phyloP scores from a whole-genome alignment of 2,888 invertebrate species.

The Euclidia mi region DNA sequence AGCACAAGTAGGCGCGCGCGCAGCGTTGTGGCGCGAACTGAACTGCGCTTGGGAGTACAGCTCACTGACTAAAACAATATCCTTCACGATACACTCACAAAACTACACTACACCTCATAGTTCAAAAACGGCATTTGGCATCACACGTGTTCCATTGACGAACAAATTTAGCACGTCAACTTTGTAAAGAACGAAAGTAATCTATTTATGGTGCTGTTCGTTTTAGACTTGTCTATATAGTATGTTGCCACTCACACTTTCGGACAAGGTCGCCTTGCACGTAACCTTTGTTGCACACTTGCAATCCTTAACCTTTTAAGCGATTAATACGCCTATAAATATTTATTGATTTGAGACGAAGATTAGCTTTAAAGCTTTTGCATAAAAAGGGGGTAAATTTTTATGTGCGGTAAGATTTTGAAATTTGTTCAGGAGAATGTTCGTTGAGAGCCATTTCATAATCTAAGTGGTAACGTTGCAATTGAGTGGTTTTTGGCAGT shows the following conservation, averaged over 20 bases:
- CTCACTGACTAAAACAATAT: conserved; percentile 30
- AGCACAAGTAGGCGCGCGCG: conserved; percentile 45
- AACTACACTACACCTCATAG: conserved; percentile 18
- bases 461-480: too few species aligned
- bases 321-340: conserved; percentile 26
- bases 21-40: conserved; percentile 35
- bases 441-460: too few species aligned
- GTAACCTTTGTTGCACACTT: conserved; percentile 31
- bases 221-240: too few species aligned
- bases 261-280: conserved; percentile 10
- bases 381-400: too few species aligned
- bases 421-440: too few species aligned
- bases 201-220: conserved; percentile 23
- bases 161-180: conserved; percentile 44
- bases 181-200: conserved; percentile 35
- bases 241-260: background rate
- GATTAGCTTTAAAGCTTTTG: too few species aligned
- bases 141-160: conserved; percentile 9
- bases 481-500: too few species aligned
- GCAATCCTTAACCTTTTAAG: conserved; percentile 36
- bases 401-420: too few species aligned
- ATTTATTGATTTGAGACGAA: conserved; percentile 17
- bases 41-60: conserved; percentile 42
- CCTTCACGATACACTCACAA: conserved; percentile 43
- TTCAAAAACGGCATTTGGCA: conserved; percentile 40